Percentiles rank a stretch among this genome's conserved stretches.
Conservation (phyloP, 2,113 vertebrate genomes). For the Indri indri region DNA sequence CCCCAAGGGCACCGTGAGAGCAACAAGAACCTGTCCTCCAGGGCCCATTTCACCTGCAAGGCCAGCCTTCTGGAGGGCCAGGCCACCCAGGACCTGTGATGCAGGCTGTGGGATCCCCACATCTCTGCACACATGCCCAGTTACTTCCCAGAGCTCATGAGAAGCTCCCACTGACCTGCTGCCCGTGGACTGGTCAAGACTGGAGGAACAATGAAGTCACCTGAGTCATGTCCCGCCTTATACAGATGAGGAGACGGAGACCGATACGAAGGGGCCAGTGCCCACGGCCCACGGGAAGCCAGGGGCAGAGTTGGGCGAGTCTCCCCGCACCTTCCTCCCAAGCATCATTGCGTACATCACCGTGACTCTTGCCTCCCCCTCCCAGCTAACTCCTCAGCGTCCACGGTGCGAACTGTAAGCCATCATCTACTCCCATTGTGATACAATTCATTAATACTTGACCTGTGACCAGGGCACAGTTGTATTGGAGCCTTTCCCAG, state of each 20-base stretch:
- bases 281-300: neutral
- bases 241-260: neutral
- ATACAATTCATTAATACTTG: neutral
- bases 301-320: neutral
- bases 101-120: accelerated
- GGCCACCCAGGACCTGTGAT: neutral
- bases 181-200: neutral
- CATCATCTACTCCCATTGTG: neutral
- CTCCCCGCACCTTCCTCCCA: neutral
- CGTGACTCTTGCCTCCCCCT: neutral
- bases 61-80: accelerated
- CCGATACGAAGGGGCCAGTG: neutral
- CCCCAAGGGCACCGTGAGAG: accelerated
- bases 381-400: neutral
- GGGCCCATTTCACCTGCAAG: neutral
- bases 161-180: neutral
- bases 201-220: accelerated
- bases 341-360: accelerated
- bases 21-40: neutral
- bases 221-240: neutral
- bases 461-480: neutral
- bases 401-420: neutral
- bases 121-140: accelerated
- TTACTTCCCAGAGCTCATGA: neutral
- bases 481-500: neutral